phyloP scores from a whole-genome alignment of 2,797 vertebrate genomes.

The Merluccius polli region DNA sequence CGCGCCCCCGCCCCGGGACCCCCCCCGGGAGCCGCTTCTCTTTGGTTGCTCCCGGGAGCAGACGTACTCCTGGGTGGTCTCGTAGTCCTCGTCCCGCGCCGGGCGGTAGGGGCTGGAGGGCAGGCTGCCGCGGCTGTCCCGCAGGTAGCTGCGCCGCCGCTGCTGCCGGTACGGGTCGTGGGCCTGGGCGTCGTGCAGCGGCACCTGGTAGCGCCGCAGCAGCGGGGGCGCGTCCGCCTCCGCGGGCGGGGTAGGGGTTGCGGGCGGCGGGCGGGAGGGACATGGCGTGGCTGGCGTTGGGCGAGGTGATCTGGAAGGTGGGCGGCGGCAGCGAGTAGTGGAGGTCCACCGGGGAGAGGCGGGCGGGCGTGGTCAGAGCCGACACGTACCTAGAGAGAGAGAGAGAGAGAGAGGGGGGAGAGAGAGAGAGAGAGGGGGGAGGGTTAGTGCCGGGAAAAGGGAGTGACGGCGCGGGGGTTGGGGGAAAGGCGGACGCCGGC shows the following conservation, averaged over 20 bases:
- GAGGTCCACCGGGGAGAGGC: conserved; percentile 94
- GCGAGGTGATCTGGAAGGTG: conserved; percentile 96
- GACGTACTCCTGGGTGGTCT: conserved; percentile 94
- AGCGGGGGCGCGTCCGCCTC: conserved; percentile 87
- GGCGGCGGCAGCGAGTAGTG: conserved; percentile 93
- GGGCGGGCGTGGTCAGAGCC: conserved; percentile 93
- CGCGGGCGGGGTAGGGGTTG: conserved; percentile 81
- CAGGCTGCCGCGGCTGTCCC: conserved; percentile 90
- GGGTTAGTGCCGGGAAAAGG: not conserved
- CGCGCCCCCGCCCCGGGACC: conserved; percentile 81
- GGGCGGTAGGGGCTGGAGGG: conserved; percentile 92
- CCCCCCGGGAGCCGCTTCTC: conserved; percentile 86
- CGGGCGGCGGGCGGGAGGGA: conserved; percentile 89
- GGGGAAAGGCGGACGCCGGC: not conserved
- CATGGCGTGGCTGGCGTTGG: conserved; percentile 88
- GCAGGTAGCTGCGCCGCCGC: conserved; percentile 82
- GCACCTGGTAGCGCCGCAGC: conserved; percentile 84
- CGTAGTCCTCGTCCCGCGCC: conserved; percentile 92
- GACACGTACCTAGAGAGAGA: conserved; percentile 86
- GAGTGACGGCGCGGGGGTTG: conserved; percentile 5
- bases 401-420: conserved; percentile 24
- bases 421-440: conserved; percentile 18
- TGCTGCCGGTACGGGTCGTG: conserved; percentile 91
- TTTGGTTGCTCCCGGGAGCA: conserved; percentile 92
- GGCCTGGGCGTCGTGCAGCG: conserved; percentile 83